A percentile compares a stretch with the other conserved stretches of the same genome.
phyloP scores from a whole-genome alignment of 2,888 invertebrate genomes.

The Phanerotoma sp. region DNA sequence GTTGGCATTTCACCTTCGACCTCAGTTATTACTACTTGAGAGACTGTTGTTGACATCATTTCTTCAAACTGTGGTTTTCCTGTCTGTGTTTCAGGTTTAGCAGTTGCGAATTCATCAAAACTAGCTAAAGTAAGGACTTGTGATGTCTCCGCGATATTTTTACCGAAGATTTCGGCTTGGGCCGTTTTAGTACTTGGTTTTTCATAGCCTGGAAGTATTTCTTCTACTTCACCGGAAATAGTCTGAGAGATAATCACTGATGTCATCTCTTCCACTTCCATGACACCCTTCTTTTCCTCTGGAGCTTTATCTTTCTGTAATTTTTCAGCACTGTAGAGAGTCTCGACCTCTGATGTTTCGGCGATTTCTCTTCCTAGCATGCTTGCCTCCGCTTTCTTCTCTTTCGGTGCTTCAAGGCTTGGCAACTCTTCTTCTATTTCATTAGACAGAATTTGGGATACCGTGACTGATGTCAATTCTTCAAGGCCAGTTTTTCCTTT shows the following conservation, averaged over 20 bases:
- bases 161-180: constrained; percentile 44
- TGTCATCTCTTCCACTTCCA: constrained; percentile 37
- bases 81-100: constrained; percentile 32
- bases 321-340: constrained; percentile 42
- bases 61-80: constrained; percentile 44
- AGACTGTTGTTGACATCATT: constrained; percentile 37
- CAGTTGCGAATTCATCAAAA: constrained; percentile 35
- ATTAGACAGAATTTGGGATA: constrained; percentile 39
- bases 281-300: constrained; percentile 36
- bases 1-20: constrained; percentile 34
- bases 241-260: constrained; percentile 41
- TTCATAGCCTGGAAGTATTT: constrained; percentile 31
- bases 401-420: constrained; percentile 32
- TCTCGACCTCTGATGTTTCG: constrained; percentile 53
- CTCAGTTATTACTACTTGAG: constrained; percentile 41
- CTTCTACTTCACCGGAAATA: constrained; percentile 41
- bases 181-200: constrained; percentile 50
- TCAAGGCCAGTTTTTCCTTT: constrained; percentile 35
- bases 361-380: constrained; percentile 52
- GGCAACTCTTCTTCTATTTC: constrained; percentile 40
- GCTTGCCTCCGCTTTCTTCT: constrained; percentile 42
- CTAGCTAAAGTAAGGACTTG: constrained; percentile 35
- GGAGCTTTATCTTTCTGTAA: constrained; percentile 36
- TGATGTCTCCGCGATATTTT: constrained; percentile 43
- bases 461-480: constrained; percentile 38